These are phyloP conservation scores for Pterocles orientalis DNA, from an alignment of 2,113 vertebrate genomes.

Conservation along the genomic window DNA sequence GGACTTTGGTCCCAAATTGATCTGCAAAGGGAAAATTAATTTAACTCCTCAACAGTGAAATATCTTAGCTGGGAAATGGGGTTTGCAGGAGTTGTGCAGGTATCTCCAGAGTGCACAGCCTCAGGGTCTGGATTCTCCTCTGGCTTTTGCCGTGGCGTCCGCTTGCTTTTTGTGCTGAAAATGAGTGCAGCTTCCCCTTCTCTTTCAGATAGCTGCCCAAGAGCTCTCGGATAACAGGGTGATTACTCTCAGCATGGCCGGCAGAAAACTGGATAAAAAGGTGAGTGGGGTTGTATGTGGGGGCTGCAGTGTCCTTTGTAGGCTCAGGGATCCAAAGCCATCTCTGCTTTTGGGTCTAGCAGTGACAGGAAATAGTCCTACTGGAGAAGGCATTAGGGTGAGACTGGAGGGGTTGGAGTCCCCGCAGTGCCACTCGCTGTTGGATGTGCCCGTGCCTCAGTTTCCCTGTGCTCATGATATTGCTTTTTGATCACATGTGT, in stretches of 20 bases:
- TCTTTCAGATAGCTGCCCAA: constrained; percentile 90
- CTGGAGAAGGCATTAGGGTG: not conserved
- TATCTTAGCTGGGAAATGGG: not conserved
- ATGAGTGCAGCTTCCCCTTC: not conserved
- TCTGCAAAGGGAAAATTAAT: not conserved
- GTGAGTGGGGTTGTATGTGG: constrained; percentile 64
- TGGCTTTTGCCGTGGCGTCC: not conserved
- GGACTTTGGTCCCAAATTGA: not conserved
- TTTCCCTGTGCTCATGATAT: rapidly evolving
- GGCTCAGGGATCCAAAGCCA: not conserved
- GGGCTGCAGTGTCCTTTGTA: rapidly evolving
- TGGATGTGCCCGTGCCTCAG: not conserved
- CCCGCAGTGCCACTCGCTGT: not conserved
- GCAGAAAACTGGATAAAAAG: constrained; percentile 98
- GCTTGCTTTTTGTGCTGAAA: not conserved
- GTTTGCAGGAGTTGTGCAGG: not conserved
- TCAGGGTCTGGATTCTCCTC: not conserved
- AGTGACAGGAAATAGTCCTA: not conserved
- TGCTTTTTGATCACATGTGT: rapidly evolving
- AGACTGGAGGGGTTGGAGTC: not conserved
- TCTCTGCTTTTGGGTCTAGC: not conserved
- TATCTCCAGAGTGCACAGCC: rapidly evolving
- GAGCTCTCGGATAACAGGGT: constrained; percentile 98
- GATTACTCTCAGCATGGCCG: constrained; percentile 92
- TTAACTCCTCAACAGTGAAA: not conserved